phyloP scores from a whole-genome alignment of 2,888 invertebrate species.

The Pyrochroa serraticornis region DNA sequence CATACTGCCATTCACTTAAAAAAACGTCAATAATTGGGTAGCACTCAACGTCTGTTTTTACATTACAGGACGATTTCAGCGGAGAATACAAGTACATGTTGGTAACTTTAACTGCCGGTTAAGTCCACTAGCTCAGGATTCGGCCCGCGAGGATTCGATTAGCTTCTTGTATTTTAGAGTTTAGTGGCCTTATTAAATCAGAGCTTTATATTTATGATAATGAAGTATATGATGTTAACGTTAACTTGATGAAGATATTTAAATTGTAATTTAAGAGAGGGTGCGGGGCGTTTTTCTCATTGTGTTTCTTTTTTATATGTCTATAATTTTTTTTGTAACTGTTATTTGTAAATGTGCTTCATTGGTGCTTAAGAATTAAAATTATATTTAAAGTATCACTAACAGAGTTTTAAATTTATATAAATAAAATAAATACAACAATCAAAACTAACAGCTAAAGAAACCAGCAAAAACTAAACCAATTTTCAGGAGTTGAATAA shows the following conservation, averaged over 20 bases:
- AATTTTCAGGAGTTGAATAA: conserved; percentile 3
- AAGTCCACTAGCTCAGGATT: conserved; percentile 31
- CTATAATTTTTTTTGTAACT: conserved; percentile 38
- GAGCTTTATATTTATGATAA: conserved; percentile 36
- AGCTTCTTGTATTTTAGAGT: conserved; percentile 36
- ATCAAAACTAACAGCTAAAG: conserved; percentile 8
- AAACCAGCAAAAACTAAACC: neutral
- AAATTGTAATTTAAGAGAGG: conserved; percentile 32
- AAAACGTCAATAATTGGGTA: conserved; percentile 11
- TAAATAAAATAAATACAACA: conserved; percentile 14
- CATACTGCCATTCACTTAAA: conserved; percentile 46
- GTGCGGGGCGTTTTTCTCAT: conserved; percentile 41
- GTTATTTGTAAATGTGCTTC: conserved; percentile 48
- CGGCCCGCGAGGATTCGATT: conserved; percentile 11
- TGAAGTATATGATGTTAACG: conserved; percentile 16
- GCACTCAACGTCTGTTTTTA: conserved; percentile 29
- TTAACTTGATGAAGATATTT: conserved; percentile 30
- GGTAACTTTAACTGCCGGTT: conserved; percentile 61
- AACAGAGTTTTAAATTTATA: conserved; percentile 23
- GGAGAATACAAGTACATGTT: conserved; percentile 68
- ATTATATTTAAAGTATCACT: conserved; percentile 32
- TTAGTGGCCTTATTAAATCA: conserved; percentile 46
- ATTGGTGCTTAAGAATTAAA: conserved; percentile 44
- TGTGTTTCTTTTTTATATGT: conserved; percentile 17
- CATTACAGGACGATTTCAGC: conserved; percentile 68